phyloP scores from a whole-genome alignment of 92 coral and sea anemone genomes.

The Phenganax stokvisi region DNA sequence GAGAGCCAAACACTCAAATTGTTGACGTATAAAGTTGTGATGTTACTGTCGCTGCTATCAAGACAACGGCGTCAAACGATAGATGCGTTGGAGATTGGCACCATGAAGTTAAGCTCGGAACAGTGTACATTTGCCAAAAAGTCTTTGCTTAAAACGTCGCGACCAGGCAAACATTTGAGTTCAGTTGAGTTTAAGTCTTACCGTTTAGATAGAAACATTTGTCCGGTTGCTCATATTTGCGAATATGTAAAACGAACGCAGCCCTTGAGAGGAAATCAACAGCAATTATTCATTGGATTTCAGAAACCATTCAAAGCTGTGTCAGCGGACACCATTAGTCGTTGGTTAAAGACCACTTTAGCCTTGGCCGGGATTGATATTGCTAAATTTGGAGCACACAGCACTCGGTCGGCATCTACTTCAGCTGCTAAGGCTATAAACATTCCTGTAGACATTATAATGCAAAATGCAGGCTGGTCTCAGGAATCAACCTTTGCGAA shows the following conservation, averaged over 20 bases:
- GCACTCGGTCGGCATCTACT: conserved; percentile 45
- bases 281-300: conserved; percentile 27
- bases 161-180: conserved; percentile 42
- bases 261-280: background rate
- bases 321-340: conserved; percentile 38
- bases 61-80: conserved; percentile 44
- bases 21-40: conserved; percentile 34
- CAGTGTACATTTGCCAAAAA: conserved; percentile 32
- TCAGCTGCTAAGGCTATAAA: conserved; percentile 41
- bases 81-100: conserved; percentile 32
- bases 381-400: conserved; percentile 11
- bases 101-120: conserved; percentile 28
- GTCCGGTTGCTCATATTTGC: conserved; percentile 4
- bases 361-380: conserved; percentile 36
- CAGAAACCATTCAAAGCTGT: conserved; percentile 42
- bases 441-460: conserved; percentile 32
- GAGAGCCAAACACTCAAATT: conserved; percentile 14
- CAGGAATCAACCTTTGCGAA: conserved; percentile 39
- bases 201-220: conserved; percentile 32
- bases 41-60: conserved; percentile 32
- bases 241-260: conserved; percentile 18
- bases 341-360: conserved; percentile 38
- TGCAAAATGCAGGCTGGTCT: conserved; percentile 43
- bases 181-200: conserved; percentile 34
- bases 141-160: conserved; percentile 30